Evolutionary conservation across 2,888 invertebrate species (phyloP).

Genomic region (Hydraecia micacea): DNA sequence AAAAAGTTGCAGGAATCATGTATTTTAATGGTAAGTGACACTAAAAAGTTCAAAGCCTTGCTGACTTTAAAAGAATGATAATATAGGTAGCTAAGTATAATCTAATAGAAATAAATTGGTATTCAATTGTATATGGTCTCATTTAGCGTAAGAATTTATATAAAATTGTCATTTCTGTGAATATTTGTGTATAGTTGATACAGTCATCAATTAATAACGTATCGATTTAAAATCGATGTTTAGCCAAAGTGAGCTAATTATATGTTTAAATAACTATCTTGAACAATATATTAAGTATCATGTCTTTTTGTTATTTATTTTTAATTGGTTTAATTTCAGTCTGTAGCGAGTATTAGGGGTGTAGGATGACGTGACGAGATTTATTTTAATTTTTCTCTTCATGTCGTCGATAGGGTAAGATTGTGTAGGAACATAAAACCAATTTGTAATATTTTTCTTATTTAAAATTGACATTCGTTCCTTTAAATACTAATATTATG

Average conservation of each 20-base stretch:
- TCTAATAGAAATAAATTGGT: constrained; percentile 60
- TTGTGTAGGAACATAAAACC: constrained; percentile 34
- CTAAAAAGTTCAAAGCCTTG: constrained; percentile 63
- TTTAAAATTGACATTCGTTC: constrained; percentile 31
- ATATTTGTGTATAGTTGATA: constrained; percentile 42
- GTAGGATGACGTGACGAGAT: background rate
- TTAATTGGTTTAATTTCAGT: constrained; percentile 39
- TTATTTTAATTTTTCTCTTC: constrained; percentile 3
- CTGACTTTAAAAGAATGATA: constrained; percentile 50
- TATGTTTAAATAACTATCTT: constrained; percentile 45
- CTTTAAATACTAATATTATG: constrained; percentile 36
- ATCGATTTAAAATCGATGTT: constrained; percentile 64
- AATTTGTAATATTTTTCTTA: constrained; percentile 24
- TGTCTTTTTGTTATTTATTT: constrained; percentile 64
- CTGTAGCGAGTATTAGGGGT: constrained; percentile 1
- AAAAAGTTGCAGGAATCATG: constrained; percentile 38
- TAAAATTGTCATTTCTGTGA: constrained; percentile 51
- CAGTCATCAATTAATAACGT: constrained; percentile 45
- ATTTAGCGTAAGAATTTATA: constrained; percentile 63
- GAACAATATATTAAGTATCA: constrained; percentile 56
- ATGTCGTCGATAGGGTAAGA: background rate
- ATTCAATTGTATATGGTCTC: constrained; percentile 69
- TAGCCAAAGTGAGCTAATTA: constrained; percentile 64
- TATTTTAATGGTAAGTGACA: constrained; percentile 39
- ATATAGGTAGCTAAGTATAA: constrained; percentile 61